These are phyloP conservation scores for Labeo catla DNA, from an alignment of 2,113 vertebrate genomes.

Conservation along the genomic window DNA sequence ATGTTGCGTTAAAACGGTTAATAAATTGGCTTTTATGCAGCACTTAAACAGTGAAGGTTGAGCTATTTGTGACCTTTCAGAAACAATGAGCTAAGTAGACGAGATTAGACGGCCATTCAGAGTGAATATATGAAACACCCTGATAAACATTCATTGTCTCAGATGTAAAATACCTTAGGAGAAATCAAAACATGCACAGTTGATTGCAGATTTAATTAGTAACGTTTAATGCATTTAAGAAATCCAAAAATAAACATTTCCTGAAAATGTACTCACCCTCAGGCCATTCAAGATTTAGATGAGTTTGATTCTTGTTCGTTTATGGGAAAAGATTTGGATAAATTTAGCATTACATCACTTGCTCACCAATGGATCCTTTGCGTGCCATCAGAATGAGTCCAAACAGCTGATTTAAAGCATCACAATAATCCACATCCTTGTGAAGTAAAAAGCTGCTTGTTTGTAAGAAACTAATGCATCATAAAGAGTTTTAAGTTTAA, in stretches of 20 bases:
- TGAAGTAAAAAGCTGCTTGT: neutral
- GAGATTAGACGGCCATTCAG: neutral
- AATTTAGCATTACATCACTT: neutral
- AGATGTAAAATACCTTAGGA: neutral
- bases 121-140: neutral
- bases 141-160: neutral
- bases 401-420: neutral
- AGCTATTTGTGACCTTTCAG: conserved; percentile 7
- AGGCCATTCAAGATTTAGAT: neutral
- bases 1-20: neutral
- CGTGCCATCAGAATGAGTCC: neutral
- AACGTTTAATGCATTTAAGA: neutral
- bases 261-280: too few species aligned
- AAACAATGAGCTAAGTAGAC: conserved; percentile 4
- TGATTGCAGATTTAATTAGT: neutral
- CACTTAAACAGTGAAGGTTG: neutral
- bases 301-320: neutral
- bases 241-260: neutral
- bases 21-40: neutral
- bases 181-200: neutral
- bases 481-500: too few species aligned
- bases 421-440: neutral
- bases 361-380: neutral
- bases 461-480: neutral
- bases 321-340: neutral